Evolutionary conservation across 2,113 vertebrate genomes (phyloP), one percentile per base, ranked within the genome.

Genomic region (Pseudopipra pipra): DNA sequence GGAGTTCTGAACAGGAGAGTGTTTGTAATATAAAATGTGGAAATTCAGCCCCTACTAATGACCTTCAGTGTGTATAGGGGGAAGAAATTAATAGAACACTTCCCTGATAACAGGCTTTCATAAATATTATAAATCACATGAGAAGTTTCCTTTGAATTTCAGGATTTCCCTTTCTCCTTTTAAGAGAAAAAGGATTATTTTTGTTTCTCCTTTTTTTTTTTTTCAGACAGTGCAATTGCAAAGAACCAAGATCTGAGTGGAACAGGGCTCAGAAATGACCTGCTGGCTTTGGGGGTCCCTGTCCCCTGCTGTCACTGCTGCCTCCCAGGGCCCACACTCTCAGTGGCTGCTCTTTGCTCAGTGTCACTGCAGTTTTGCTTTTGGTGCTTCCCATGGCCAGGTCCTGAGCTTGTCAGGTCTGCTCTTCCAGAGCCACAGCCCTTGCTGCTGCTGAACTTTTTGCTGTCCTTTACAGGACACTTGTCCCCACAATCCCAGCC

Each of bases 111-210:
- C n/a, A 51, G 35, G 27, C 35, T 58, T 92, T 88, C 77, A 61
- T 83, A 91, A 90, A 93, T 92, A 85, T 3, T 77, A 65, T 85
- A 78, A 95, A 90, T 95, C 70, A 73, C 41, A 65, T 27, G 7
- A 75, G 70, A 75, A 67, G 37, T 78, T 95, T 89, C 76, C 83
- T 93, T 89, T 90, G 83, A 90, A 92, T 92, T 49, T 93, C 83
- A 93, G 90, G 92, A 91, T 93, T 96, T 95, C 91, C 83, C 72
- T 84, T 94, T 95, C 47, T 92, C 67, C 39, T 86, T 67, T 67
- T 61, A 49, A 77, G 22, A 90, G 82, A 76, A 82, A 56, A 82
- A 61, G 8, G 11, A 14, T 52, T 84, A 7, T 18, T 79, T 84
- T 87, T 37, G 2, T 70, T 73, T 63, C 22, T 75, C 17, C 1